phyloP scores from a whole-genome alignment of 53 echinoderm and acorn worm genomes.

The Patiria pectinifera region DNA sequence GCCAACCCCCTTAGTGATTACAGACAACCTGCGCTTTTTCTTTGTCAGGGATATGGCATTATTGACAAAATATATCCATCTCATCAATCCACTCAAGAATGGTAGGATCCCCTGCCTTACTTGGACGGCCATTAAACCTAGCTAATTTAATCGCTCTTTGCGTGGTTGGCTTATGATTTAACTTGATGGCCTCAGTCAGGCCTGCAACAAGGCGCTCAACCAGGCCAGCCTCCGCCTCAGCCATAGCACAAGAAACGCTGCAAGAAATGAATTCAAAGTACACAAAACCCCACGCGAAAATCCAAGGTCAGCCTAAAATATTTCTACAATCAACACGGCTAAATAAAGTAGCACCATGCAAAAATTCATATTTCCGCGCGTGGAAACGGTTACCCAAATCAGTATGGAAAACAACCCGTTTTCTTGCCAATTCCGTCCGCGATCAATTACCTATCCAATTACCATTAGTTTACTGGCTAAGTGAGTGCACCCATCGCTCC shows the following conservation, averaged over 20 bases:
- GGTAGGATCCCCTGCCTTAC: slow-evolving; percentile 1
- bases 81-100: slow-evolving; percentile 30
- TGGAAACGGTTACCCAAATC: too few relatives aligned
- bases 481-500: too few relatives aligned
- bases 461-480: too few relatives aligned
- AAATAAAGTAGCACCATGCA: too few relatives aligned
- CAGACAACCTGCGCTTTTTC: background rate
- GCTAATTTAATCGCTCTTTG: slow-evolving; percentile 8
- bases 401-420: too few relatives aligned
- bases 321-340: too few relatives aligned
- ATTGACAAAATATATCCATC: background rate
- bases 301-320: too few relatives aligned
- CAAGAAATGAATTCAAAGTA: too few relatives aligned
- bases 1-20: slow-evolving; percentile 12
- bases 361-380: too few relatives aligned
- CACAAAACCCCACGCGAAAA: too few relatives aligned
- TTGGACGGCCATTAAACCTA: background rate
- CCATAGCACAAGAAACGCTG: background rate
- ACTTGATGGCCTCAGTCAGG: background rate
- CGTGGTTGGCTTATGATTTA: background rate
- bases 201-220: slow-evolving; percentile 16
- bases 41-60: background rate
- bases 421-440: too few relatives aligned
- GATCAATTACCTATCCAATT: too few relatives aligned
- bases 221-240: background rate